Conservation (phyloP, 2,888 invertebrate genomes). For the Ametastegia equiseti region DNA sequence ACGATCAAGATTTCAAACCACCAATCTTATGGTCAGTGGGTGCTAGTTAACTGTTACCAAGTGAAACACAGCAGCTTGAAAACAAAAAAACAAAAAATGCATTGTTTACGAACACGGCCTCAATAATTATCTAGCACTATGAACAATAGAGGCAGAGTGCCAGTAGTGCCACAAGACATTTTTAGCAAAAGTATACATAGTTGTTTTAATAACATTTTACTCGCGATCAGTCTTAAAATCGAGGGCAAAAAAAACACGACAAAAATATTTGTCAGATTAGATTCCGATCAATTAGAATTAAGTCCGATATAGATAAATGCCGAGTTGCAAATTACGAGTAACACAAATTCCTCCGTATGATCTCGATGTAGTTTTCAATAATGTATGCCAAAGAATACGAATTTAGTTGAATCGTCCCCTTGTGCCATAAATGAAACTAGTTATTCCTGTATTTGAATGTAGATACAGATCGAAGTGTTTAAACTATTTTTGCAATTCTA, state of each 20-base stretch:
- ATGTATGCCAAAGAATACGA: not conserved
- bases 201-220: not conserved
- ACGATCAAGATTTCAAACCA: not conserved
- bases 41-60: not conserved
- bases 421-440: not conserved
- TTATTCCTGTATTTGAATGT: not conserved
- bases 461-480: too few species aligned
- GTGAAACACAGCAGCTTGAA: not conserved
- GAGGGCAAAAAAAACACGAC: not conserved
- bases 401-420: not conserved
- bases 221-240: not conserved
- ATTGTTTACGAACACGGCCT: too few species aligned
- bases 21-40: not conserved
- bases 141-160: conserved; percentile 4
- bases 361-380: not conserved
- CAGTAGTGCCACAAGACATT: not conserved
- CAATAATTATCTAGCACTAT: not conserved
- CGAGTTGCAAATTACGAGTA: too few species aligned
- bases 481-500: too few species aligned
- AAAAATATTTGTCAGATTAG: not conserved
- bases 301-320: not conserved
- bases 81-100: not conserved
- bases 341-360: too few species aligned
- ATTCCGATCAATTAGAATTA: not conserved
- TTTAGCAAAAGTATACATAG: not conserved